phyloP scores from a whole-genome alignment of 1,140 invertebrate species.

The Leguminivora glycinivorella region DNA sequence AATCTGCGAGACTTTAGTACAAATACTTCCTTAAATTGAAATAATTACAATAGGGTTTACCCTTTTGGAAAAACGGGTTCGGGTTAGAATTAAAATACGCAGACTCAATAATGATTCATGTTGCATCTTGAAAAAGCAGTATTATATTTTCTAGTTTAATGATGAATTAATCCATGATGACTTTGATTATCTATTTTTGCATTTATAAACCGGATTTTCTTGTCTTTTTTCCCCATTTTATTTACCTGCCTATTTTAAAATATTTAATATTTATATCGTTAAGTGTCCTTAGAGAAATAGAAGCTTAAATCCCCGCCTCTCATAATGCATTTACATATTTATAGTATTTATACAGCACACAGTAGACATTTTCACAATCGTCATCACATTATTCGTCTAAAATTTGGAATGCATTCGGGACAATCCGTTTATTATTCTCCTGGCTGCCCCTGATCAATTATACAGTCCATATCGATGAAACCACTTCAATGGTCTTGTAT shows the following conservation, averaged over 20 bases:
- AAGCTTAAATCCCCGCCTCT: background rate
- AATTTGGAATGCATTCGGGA: background rate
- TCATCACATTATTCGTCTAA: background rate
- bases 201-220: no score
- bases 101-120: no score
- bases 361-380: background rate
- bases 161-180: no score
- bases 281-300: no score
- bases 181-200: no score
- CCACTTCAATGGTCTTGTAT: background rate
- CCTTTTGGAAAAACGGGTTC: background rate
- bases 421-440: background rate
- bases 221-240: no score
- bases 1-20: background rate
- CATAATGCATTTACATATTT: background rate
- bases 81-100: no score
- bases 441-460: constrained; percentile 13
- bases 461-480: constrained; percentile 13
- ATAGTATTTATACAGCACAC: background rate
- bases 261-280: no score
- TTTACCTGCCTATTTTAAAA: no score
- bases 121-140: no score
- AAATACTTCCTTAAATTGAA: background rate
- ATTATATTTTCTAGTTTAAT: no score
- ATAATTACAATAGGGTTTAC: background rate